Evolutionary conservation across 2,888 invertebrate species (phyloP).

Genomic region (Acrobasis repandana): DNA sequence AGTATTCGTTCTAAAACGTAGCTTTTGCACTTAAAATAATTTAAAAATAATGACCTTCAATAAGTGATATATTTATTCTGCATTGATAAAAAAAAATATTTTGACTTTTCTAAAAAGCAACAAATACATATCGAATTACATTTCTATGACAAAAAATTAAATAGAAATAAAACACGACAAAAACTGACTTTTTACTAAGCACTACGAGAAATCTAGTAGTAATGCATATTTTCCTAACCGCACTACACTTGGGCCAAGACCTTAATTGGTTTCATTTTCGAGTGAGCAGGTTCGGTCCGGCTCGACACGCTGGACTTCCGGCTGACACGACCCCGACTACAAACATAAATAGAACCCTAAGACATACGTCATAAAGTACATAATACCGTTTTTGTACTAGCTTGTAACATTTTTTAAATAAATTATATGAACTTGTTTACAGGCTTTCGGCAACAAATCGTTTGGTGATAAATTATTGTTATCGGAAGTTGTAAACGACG

Average conservation of each 20-base stretch:
- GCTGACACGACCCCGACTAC: slow-evolving; percentile 27
- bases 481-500: slow-evolving; percentile 12
- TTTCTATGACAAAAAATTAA: too few relatives aligned
- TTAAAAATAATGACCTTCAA: too few relatives aligned
- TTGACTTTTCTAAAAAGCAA: too few relatives aligned
- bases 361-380: background rate
- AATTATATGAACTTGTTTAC: slow-evolving; percentile 22
- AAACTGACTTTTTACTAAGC: background rate
- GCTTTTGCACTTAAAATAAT: too few relatives aligned
- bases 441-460: slow-evolving; percentile 20
- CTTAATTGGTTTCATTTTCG: slow-evolving; percentile 66
- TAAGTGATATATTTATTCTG: too few relatives aligned
- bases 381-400: background rate
- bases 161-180: too few relatives aligned
- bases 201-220: background rate
- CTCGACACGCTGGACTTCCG: slow-evolving; percentile 64
- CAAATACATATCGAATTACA: too few relatives aligned
- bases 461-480: slow-evolving; percentile 17
- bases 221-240: slow-evolving; percentile 14
- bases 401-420: slow-evolving; percentile 4
- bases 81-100: too few relatives aligned
- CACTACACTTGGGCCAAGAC: slow-evolving; percentile 19
- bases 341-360: slow-evolving; percentile 4
- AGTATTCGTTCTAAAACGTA: too few relatives aligned
- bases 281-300: slow-evolving; percentile 71